Evolutionary conservation across 2,888 invertebrate species (phyloP), one percentile per base, ranked within the genome.

Genomic region (Autographa gamma): DNA sequence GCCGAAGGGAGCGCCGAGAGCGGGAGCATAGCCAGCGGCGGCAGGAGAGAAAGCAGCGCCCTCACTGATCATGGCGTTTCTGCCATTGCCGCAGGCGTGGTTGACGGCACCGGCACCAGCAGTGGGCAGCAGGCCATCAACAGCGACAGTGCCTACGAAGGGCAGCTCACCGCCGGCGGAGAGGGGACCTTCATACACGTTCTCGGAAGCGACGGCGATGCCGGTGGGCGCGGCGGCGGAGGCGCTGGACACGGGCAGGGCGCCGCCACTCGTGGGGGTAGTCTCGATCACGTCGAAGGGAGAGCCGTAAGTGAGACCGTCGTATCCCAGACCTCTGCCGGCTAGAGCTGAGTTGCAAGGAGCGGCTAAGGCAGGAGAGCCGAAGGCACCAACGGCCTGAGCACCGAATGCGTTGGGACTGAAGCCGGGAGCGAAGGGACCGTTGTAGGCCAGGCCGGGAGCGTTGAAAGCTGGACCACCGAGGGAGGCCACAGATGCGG

Each of bases 191-290:
- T 72, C 72, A 41, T 74, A 78, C 14, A 32, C 19, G 56, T 70
- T 74, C 56, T 89, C 90, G 60, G 90, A 89, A 1, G 81, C 71
- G 43, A 90, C 82, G 8, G 85, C 81, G 19, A 91, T 83, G 9
- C 91, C 90, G 31, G 77, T 81, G 19, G 89, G 88, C 0, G 86
- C 66, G 54, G 83, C 70, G n/a, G 88, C 84, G 7, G 90, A 89
- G 6, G 77, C 63, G 69, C 89, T 89, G 73, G 84, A 71, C 5
- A 88, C 81, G 11, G 72, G 67, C 9, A 73, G 77, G 66, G 43
- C 87, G 73, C 84, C 86, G 6, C 87, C 86, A 54, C 76, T 81
- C 19, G 85, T 62, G 18, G 74, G 59, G 14, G 59, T 73, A 63
- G 67, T 60, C 43, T 76, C 70, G 11, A 76, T 18, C 31, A 60